Conservation (phyloP, 2,113 vertebrate genomes). For the Solea senegalensis region DNA sequence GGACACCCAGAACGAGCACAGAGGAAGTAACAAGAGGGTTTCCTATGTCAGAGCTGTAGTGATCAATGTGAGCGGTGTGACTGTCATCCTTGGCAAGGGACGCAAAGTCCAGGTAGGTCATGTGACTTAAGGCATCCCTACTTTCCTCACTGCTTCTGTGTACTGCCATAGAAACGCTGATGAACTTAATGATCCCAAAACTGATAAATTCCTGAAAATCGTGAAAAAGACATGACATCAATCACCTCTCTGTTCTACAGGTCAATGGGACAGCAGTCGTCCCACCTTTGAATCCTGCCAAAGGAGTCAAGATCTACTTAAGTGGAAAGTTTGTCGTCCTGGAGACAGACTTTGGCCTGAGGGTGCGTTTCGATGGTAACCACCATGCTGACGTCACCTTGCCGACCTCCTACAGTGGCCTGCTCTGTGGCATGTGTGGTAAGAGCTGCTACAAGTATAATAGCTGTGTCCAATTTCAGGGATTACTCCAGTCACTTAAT, state of each 20-base stretch:
- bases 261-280: slow-evolving; percentile 80
- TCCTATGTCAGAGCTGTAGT: slow-evolving; percentile 88
- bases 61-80: slow-evolving; percentile 71
- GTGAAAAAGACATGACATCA: too few relatives aligned
- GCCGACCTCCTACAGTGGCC: slow-evolving; percentile 78
- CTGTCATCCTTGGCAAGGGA: slow-evolving; percentile 83
- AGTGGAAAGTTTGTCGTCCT: slow-evolving; percentile 87
- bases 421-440: slow-evolving; percentile 92
- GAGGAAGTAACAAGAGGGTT: slow-evolving; percentile 83
- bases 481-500: background rate
- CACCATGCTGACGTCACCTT: slow-evolving; percentile 88
- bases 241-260: slow-evolving; percentile 58
- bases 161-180: too few relatives aligned
- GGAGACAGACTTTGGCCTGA: slow-evolving; percentile 85
- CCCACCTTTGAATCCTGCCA: slow-evolving; percentile 77
- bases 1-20: slow-evolving; percentile 86
- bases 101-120: slow-evolving; percentile 84
- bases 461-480: background rate
- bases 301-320: slow-evolving; percentile 76
- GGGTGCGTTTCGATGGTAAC: slow-evolving; percentile 88
- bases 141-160: background rate
- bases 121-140: background rate
- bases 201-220: too few relatives aligned
- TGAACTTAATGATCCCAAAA: too few relatives aligned
- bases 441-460: slow-evolving; percentile 56